A percentile compares a stretch with the other conserved stretches of the same genome.
phyloP scores from a whole-genome alignment of 37 sponge, comb jelly and placozoan genomes.

The Ephydatia muelleri region DNA sequence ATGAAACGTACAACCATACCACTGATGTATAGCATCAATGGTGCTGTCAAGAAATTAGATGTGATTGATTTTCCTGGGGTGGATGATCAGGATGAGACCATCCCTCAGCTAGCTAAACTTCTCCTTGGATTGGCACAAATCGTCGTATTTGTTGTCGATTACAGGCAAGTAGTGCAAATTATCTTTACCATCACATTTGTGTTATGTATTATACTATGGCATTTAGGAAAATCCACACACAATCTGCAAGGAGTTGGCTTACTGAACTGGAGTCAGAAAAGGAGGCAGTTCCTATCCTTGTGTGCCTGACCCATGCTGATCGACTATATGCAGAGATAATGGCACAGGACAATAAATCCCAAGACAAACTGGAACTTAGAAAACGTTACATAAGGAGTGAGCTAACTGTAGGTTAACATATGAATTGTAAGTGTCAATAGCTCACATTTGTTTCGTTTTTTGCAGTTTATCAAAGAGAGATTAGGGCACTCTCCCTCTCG shows the following conservation, averaged over 20 bases:
- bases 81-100: slow-evolving; percentile 60
- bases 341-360: background rate
- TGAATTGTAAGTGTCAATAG: no score
- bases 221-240: slow-evolving; percentile 45
- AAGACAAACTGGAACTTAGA: background rate
- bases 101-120: slow-evolving; percentile 53
- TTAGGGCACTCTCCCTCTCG: slow-evolving; percentile 23
- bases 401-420: background rate
- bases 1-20: slow-evolving; percentile 71
- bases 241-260: slow-evolving; percentile 53
- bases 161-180: slow-evolving; percentile 45
- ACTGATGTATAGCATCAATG: slow-evolving; percentile 64
- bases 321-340: slow-evolving; percentile 55
- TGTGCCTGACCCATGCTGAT: slow-evolving; percentile 73
- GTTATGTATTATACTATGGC: background rate
- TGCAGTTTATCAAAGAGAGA: slow-evolving; percentile 22
- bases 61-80: slow-evolving; percentile 82
- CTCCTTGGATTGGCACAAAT: slow-evolving; percentile 55
- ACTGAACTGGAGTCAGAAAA: background rate
- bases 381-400: slow-evolving; percentile 18
- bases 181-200: no score
- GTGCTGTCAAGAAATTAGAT: slow-evolving; percentile 52
- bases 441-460: no score
- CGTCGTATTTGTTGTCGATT: slow-evolving; percentile 66
- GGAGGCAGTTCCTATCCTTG: slow-evolving; percentile 41